phyloP scores from a whole-genome alignment of 1,140 invertebrate genomes.

The Chironomus tepperi region DNA sequence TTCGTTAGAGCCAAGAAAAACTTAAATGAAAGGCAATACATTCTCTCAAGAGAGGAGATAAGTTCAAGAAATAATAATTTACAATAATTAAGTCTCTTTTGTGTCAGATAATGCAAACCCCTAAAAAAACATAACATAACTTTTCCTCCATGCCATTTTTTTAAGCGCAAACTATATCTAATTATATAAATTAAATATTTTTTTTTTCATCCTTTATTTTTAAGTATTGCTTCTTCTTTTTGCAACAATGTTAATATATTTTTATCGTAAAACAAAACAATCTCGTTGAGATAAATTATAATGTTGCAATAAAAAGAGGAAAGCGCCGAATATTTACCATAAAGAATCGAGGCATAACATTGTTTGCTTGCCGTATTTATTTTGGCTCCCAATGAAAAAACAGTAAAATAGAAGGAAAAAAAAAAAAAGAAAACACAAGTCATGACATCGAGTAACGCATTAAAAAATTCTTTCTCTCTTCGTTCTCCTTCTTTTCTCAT shows the following conservation, averaged over 20 bases:
- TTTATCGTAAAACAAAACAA: neutral
- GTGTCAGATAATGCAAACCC: conserved; percentile 17
- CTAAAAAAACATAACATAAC: neutral
- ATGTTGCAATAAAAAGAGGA: neutral
- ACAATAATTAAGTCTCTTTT: conserved; percentile 19
- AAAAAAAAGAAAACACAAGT: no score
- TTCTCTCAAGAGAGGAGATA: neutral
- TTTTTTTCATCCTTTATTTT: neutral
- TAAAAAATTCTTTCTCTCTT: neutral
- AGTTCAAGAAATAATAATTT: neutral
- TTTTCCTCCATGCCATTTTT: neutral
- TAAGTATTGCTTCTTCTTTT: neutral
- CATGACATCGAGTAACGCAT: neutral
- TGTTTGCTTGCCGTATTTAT: neutral
- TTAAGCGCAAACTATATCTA: conserved; percentile 1
- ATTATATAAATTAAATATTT: conserved; percentile 15
- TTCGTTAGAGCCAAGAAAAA: no score
- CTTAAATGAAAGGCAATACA: no score
- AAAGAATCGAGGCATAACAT: neutral
- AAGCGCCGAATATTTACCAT: neutral
- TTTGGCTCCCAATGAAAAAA: neutral
- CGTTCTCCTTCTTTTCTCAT: neutral
- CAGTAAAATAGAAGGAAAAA: no score
- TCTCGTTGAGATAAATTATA: conserved; percentile 1
- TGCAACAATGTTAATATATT: neutral